phyloP scores from a whole-genome alignment of 2,797 vertebrate genomes.

The Varecia variegata region DNA sequence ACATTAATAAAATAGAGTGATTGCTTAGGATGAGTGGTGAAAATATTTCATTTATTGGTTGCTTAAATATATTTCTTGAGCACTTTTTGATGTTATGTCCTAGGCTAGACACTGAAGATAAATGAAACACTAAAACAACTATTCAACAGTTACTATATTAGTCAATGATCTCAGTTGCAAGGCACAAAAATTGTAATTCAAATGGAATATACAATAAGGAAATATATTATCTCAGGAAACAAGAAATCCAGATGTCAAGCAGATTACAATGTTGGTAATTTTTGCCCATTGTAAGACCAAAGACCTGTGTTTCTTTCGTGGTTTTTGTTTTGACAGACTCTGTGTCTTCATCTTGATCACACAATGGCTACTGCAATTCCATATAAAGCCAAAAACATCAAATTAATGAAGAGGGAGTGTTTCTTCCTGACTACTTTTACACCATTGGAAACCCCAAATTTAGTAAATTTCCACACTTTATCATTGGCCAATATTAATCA shows the following conservation, averaged over 20 bases:
- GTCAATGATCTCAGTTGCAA: not conserved
- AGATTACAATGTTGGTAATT: not conserved
- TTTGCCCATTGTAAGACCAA: not conserved
- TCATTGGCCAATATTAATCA: not conserved
- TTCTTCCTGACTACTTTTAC: not conserved
- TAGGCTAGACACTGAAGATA: not conserved
- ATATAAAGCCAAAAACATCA: not conserved
- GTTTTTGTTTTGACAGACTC: not conserved
- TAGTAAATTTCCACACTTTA: not conserved
- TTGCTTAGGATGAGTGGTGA: not conserved
- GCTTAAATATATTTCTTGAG: not conserved
- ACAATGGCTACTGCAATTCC: not conserved
- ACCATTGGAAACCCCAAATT: not conserved
- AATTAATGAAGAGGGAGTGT: not conserved
- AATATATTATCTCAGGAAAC: not conserved
- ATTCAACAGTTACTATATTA: not conserved
- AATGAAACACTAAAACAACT: not conserved
- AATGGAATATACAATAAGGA: not conserved
- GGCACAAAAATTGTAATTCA: not conserved
- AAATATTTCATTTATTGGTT: not conserved
- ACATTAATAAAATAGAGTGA: not conserved
- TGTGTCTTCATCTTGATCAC: not conserved
- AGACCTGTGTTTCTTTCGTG: not conserved
- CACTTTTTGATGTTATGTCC: not conserved
- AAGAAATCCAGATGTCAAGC: not conserved